These are phyloP conservation scores for Julus scandinavius DNA, from an alignment of 2,888 invertebrate species.

Conservation along the genomic window DNA sequence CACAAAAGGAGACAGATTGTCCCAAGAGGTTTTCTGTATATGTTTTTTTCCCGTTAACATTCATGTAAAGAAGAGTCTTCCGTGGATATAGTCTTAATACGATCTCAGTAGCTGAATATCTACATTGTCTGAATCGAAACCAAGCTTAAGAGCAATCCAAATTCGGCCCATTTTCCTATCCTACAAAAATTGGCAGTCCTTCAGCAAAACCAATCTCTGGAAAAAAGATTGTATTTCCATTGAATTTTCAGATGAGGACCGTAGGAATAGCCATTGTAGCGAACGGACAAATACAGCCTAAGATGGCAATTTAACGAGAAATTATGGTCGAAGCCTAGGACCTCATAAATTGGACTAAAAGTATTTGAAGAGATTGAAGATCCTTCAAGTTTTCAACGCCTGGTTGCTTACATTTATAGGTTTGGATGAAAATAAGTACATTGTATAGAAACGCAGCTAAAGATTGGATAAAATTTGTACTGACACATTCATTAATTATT, in stretches of 20 bases:
- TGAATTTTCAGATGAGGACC: neutral
- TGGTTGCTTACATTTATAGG: no score
- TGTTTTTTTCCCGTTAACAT: neutral
- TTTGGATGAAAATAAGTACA: neutral
- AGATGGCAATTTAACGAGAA: constrained; percentile 23
- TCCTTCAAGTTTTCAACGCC: neutral
- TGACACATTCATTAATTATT: neutral
- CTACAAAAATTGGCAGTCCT: constrained; percentile 11
- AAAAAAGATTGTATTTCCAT: constrained; percentile 6
- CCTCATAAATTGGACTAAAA: constrained; percentile 17
- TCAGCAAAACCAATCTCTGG: neutral
- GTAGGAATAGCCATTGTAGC: neutral
- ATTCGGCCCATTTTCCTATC: neutral
- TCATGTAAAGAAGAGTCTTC: constrained; percentile 21
- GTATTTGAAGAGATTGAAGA: neutral
- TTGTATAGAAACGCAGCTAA: neutral
- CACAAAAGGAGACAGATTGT: constrained; percentile 35
- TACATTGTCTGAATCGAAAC: constrained; percentile 13
- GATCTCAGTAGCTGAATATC: constrained; percentile 17
- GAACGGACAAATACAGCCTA: neutral
- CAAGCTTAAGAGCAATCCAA: neutral
- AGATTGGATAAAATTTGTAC: neutral
- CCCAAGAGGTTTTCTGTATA: constrained; percentile 6
- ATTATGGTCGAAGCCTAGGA: neutral
- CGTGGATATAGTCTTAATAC: constrained; percentile 8